These are phyloP conservation scores for Heliconius erato DNA, from an alignment of 2,888 invertebrate genomes.

Conservation along the genomic window DNA sequence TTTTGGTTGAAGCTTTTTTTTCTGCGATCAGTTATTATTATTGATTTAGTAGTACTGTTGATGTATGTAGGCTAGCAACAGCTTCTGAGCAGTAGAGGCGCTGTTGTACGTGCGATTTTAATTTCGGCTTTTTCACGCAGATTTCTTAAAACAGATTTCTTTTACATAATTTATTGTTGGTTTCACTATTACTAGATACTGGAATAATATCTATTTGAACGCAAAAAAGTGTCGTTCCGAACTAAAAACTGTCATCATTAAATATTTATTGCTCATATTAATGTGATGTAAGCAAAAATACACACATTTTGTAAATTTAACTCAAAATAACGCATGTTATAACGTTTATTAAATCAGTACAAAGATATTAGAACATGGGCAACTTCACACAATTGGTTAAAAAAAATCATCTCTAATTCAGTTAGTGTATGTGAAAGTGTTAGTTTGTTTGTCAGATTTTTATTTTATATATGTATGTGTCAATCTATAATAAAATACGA, in stretches of 20 bases:
- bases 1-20: conserved; percentile 55
- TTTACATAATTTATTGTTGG: neutral
- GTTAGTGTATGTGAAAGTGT: conserved; percentile 37
- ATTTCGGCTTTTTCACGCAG: conserved; percentile 60
- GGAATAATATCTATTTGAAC: conserved; percentile 10
- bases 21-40: conserved; percentile 41
- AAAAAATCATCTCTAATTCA: neutral
- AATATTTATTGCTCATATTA: neutral
- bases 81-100: conserved; percentile 56
- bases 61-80: conserved; percentile 43
- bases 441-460: conserved; percentile 32
- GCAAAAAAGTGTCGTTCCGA: neutral
- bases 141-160: conserved; percentile 20
- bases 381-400: neutral
- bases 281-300: conserved; percentile 1
- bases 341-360: neutral
- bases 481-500: neutral
- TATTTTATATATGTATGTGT: conserved; percentile 1
- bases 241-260: neutral
- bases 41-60: conserved; percentile 38
- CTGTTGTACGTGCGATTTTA: conserved; percentile 58
- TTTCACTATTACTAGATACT: conserved; percentile 17
- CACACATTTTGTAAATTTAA: conserved; percentile 1
- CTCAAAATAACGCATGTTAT: neutral
- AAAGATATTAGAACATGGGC: neutral